Base-by-base conservation (phyloP, 2,888 invertebrate genomes). In the Brachyptera putata region DNA sequence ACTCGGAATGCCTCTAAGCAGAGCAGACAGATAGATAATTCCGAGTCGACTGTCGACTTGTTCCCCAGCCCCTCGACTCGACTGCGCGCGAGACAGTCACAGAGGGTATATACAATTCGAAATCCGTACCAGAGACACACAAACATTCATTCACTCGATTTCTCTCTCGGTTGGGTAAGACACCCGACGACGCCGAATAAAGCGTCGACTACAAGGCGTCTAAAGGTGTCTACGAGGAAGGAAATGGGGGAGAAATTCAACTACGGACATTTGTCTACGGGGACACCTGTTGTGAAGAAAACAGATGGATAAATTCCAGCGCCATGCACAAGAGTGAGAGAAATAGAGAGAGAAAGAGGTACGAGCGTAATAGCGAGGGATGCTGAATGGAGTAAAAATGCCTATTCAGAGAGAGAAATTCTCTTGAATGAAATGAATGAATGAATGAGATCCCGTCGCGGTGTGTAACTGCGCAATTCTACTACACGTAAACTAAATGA, bases 1-100 rank as follows among this genome's bases (percentile, higher is more conserved):
- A 61, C 62, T 62, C 62, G 58, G 61, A 64, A 64, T 64, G 62
- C 56, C 49, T 58, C 60, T 39, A 26, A 25, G 39, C 16, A 39
- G 39, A 36, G 49, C 41, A 46, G 56, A 25, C 56, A 26, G 41
- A 56, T 14, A 56, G 24, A 56, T 37, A 37, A 36, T 22, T 41
- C 57, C 53, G 14, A 22, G n/a, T n/a, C 57, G 22, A 24, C 34
- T 41, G 34, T 18, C 41, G 16, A 26, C 46, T 43, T 39, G 25
- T 43, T 26, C 43, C 26, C 26, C 22, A 50, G 53, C 46, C 57
- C 41, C n/a, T 43, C 41, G 16, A 25, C 46, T 7, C 24, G 21
- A 30, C 24, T 11, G 5, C 36, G 58, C 34, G n/a, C 22, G 34
- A n/a, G 34, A 37, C 16, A 36, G 49, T n/a, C n/a, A 41, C 39